A percentile compares a stretch with the other conserved stretches of the same genome.
Evolutionary conservation across 2,113 vertebrate genomes (phyloP).

Genomic region (Cynoglossus semilaevis): DNA sequence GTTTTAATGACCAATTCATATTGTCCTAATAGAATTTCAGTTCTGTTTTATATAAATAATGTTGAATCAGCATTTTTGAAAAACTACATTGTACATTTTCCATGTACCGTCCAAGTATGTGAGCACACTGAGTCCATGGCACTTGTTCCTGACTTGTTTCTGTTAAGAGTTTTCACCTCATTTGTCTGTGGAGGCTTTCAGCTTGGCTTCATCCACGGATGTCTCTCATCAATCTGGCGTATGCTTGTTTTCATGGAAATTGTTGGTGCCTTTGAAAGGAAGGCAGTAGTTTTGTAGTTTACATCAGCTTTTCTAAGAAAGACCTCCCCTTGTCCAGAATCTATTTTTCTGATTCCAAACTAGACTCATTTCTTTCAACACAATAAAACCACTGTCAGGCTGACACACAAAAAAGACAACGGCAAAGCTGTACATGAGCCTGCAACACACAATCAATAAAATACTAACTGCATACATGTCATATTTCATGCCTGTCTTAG

Average conservation of each 20-base stretch:
- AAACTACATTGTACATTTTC: too few species aligned
- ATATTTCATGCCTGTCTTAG: neutral
- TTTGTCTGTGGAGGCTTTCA: neutral
- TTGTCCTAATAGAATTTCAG: too few species aligned
- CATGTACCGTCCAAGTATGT: too few species aligned
- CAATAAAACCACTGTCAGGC: neutral
- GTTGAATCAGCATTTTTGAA: too few species aligned
- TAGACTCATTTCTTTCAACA: neutral
- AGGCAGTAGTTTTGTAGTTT: neutral
- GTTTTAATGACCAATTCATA: too few species aligned
- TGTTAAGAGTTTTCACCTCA: neutral
- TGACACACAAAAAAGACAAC: neutral
- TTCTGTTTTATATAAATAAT: too few species aligned
- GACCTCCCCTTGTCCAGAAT: neutral
- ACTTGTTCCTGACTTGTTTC: neutral
- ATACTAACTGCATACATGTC: neutral
- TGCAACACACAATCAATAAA: neutral
- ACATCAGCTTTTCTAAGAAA: neutral
- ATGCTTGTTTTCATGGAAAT: neutral
- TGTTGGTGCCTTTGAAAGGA: neutral
- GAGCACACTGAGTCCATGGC: too few species aligned
- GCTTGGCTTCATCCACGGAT: neutral
- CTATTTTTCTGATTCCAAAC: neutral
- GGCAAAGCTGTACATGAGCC: neutral
- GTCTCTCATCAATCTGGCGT: constrained; percentile 1